Percentiles rank a stretch among this genome's conserved stretches.
Evolutionary conservation across 2,113 vertebrate species (phyloP).

Genomic region (Sceloporus tristichus): DNA sequence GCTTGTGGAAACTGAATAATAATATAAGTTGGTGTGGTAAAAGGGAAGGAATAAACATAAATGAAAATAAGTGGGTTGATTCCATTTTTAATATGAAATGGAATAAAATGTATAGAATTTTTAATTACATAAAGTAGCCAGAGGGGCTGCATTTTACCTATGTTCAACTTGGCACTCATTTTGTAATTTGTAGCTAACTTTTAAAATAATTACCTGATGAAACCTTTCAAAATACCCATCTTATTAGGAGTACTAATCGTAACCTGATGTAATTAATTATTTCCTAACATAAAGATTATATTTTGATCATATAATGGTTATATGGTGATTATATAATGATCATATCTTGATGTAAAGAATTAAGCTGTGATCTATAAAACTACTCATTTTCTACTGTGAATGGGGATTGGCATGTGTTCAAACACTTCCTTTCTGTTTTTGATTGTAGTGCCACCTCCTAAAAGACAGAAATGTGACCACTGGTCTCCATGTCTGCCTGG

Average conservation of each 20-base stretch:
- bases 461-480: conserved; percentile 79
- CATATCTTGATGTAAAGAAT: not conserved
- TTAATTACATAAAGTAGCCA: not conserved
- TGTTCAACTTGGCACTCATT: not conserved
- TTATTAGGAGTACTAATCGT: no score
- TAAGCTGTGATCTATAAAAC: not conserved
- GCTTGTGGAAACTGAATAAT: not conserved
- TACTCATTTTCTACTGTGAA: not conserved
- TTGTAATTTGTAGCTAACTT: not conserved
- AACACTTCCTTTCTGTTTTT: not conserved
- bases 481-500: conserved; percentile 69
- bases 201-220: not conserved
- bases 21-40: not conserved
- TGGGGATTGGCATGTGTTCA: not conserved
- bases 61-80: not conserved
- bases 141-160: not conserved
- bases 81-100: not conserved
- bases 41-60: not conserved
- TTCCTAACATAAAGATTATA: no score
- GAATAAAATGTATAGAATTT: not conserved
- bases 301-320: not conserved
- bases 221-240: not conserved
- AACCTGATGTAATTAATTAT: no score
- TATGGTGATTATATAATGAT: not conserved
- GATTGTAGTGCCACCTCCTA: conserved; percentile 73